phyloP scores from a whole-genome alignment of 2,888 invertebrate genomes.

The Protodeltote pygarga region DNA sequence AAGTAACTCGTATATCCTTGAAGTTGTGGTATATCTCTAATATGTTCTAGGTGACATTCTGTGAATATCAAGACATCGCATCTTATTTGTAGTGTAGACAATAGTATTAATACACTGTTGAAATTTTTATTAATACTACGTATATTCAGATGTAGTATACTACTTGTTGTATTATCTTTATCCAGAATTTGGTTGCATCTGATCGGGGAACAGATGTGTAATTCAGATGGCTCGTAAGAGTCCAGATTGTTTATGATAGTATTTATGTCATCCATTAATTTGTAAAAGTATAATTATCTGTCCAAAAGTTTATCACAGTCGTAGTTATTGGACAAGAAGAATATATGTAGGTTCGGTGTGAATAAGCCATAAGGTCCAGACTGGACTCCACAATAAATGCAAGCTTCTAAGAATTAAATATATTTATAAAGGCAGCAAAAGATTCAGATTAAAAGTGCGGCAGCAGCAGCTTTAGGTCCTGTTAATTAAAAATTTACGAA shows the following conservation, averaged over 20 bases:
- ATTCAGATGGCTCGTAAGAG: background rate
- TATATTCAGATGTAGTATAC: background rate
- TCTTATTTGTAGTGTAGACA: background rate
- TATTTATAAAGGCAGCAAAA: no score
- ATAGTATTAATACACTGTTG: background rate
- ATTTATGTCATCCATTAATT: no score
- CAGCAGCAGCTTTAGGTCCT: no score
- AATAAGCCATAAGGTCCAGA: no score
- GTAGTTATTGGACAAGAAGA: no score
- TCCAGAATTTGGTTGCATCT: background rate
- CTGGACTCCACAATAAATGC: no score
- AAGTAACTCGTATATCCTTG: background rate
- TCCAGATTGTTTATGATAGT: background rate
- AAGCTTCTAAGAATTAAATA: no score
- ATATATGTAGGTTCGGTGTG: no score
- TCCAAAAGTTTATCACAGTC: no score
- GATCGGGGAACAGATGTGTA: background rate
- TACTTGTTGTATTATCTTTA: background rate
- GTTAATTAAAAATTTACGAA: no score
- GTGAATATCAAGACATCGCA: background rate
- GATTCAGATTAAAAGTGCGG: no score
- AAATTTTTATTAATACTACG: slow-evolving; percentile 1
- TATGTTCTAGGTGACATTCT: background rate
- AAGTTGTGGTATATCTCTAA: background rate
- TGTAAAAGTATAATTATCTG: no score